Percentiles rank a stretch among this genome's conserved stretches.
These are phyloP conservation scores for Catocala fraxini DNA, from an alignment of 2,888 invertebrate species.

Conservation along the genomic window DNA sequence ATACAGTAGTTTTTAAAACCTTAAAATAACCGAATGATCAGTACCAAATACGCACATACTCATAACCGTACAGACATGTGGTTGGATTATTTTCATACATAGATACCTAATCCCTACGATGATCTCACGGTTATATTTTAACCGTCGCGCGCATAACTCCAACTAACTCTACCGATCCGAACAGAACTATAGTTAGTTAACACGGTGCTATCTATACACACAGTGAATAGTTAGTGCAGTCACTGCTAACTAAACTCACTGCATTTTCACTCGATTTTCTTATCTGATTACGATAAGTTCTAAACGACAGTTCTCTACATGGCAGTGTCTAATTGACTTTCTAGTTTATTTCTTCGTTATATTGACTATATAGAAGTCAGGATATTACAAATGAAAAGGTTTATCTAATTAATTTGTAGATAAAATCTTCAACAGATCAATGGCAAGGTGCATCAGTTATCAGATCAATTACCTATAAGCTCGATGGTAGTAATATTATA, in stretches of 20 bases:
- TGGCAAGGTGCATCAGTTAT: constrained; percentile 12
- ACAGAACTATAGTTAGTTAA: constrained; percentile 8
- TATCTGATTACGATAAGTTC: constrained; percentile 1
- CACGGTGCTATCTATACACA: constrained; percentile 11
- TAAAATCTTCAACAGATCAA: not conserved
- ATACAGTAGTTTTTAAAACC: too few relatives aligned
- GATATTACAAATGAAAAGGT: too few relatives aligned
- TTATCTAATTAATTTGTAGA: not conserved
- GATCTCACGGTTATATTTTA: constrained; percentile 39
- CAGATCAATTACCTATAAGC: not conserved
- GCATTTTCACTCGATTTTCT: constrained; percentile 22
- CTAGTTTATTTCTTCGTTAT: constrained; percentile 2
- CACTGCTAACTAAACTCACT: constrained; percentile 16
- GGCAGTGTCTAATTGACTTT: constrained; percentile 10
- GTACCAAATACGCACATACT: not conserved
- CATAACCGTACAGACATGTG: constrained; percentile 10
- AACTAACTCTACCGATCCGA: constrained; percentile 4
- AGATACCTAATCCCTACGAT: constrained; percentile 24
- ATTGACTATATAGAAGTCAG: not conserved
- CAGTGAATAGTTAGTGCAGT: constrained; percentile 11
- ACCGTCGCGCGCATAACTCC: constrained; percentile 9
- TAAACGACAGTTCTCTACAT: constrained; percentile 1
- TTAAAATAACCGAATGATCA: too few relatives aligned
- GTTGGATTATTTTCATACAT: constrained; percentile 21
- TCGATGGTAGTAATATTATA: not conserved